Base-by-base conservation (phyloP, 2,113 vertebrate species). In the Gallinago paraguaiae region DNA sequence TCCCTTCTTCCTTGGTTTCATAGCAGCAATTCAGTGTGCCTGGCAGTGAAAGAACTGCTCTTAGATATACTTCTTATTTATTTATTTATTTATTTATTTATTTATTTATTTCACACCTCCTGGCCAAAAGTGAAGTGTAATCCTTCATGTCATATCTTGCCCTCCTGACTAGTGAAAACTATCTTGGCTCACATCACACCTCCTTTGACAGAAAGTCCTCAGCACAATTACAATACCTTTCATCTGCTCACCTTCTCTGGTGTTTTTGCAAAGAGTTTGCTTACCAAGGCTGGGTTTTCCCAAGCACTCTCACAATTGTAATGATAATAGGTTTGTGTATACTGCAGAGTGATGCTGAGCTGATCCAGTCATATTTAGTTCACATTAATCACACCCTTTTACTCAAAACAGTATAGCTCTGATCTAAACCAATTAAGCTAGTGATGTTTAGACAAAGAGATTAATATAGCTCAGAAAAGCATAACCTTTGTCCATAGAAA, bases 361-460 rank as follows among this genome's bases (percentile, higher is more conserved):
- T 76, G 67, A 85, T 97, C 85, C 96, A 96, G 76, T 87, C 35
- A 1, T 95, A 91, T 97, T 97, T 92, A 95, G 71, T 93, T 97
- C 93, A 72, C 92, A 94, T 97, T 98, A 97, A 97, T 97, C 97
- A 97, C 92, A 97, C 48, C 65, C 83, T 96, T 97, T 97, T 97
- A 94, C 89, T 97, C 95, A 94, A 98, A 98, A 97, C 65, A 95
- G 75, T 89, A 33, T 91, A 95, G 84, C 85, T 97, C 91, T 93
- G 78, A 97, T 97, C 96, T 97, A 97, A 97, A 96, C 82, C 95
- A 97, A 97, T 98, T 98, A 97, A 97, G 75, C 46, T 82, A 72
- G 87, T 78, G 88, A 96, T 97, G 88, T 98, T 98, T 97, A 97
- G 97, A 97, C 86, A 97, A 97, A 97, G 96, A 97, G 95, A 97